These are phyloP conservation scores for Drosophila diplacantha DNA, from an alignment of 2,888 invertebrate genomes.

Conservation along the genomic window DNA sequence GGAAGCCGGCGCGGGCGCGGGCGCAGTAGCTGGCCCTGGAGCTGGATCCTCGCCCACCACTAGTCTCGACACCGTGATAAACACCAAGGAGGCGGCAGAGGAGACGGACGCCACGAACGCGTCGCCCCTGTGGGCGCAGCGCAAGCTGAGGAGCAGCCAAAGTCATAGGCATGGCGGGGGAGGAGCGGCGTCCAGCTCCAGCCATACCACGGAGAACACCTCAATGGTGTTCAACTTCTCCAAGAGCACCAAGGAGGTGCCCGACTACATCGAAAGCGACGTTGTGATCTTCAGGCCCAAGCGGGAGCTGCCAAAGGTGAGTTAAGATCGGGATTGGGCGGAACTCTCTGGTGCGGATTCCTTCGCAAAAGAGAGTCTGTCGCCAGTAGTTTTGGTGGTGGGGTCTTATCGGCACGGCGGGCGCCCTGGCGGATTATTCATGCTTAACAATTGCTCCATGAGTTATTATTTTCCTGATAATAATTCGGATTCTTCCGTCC, in stretches of 20 bases:
- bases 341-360: not conserved
- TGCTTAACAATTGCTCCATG: conserved; percentile 47
- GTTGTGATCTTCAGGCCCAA: conserved; percentile 85
- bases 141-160: conserved; percentile 72
- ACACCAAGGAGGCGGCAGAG: conserved; percentile 54
- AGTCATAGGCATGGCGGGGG: conserved; percentile 18
- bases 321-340: conserved; percentile 56
- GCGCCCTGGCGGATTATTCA: conserved; percentile 54
- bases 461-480: conserved; percentile 54
- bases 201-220: conserved; percentile 79
- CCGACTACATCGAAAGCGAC: conserved; percentile 95
- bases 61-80: conserved; percentile 75
- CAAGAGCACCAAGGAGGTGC: conserved; percentile 86
- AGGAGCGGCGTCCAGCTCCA: conserved; percentile 46
- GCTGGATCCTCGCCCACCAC: conserved; percentile 45
- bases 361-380: conserved; percentile 6
- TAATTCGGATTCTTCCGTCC: conserved; percentile 49
- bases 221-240: conserved; percentile 93
- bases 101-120: conserved; percentile 61
- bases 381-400: not conserved
- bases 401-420: conserved; percentile 18
- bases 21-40: conserved; percentile 35
- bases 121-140: conserved; percentile 72
- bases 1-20: conserved; percentile 51
- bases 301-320: conserved; percentile 86